Conservation (phyloP, 92 coral and sea anemone genomes). For the Anthopleura xanthogrammica region DNA sequence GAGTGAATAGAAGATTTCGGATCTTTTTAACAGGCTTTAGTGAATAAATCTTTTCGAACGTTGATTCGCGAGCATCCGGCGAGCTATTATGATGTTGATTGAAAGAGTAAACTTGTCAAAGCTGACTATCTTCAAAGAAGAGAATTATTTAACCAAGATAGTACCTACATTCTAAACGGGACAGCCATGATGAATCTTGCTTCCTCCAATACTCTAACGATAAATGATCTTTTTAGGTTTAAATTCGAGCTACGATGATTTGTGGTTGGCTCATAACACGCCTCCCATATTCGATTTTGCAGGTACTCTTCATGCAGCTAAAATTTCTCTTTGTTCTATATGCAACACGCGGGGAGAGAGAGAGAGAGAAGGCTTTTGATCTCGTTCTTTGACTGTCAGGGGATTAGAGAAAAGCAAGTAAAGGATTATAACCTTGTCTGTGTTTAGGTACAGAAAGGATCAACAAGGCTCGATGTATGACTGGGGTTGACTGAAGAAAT, state of each 20-base stretch:
- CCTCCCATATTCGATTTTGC: conserved; percentile 3
- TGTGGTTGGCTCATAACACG: background rate
- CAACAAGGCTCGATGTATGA: conserved; percentile 1
- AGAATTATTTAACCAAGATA: background rate
- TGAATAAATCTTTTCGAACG: conserved; percentile 11
- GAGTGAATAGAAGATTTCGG: conserved; percentile 19
- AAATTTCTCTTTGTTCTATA: conserved; percentile 27
- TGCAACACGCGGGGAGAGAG: conserved; percentile 31
- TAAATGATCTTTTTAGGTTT: background rate
- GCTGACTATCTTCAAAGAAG: background rate
- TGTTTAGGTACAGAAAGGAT: conserved; percentile 16
- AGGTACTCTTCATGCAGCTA: conserved; percentile 6
- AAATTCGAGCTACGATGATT: background rate
- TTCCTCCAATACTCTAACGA: background rate
- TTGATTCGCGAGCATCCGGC: conserved; percentile 21
- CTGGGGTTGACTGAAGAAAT: conserved; percentile 7
- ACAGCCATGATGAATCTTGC: conserved; percentile 16
- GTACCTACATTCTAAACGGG: conserved; percentile 26
- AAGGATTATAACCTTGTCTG: background rate
- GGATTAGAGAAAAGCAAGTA: conserved; percentile 13
- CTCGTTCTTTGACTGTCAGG: conserved; percentile 18
- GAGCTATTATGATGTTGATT: conserved; percentile 24
- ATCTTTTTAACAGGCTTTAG: conserved; percentile 23
- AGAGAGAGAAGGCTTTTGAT: conserved; percentile 8
- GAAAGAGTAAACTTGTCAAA: conserved; percentile 22